A percentile compares a stretch with the other conserved stretches of the same genome.
Evolutionary conservation across 1,140 invertebrate species (phyloP).

Genomic region (Tetranychus cinnabarinus): DNA sequence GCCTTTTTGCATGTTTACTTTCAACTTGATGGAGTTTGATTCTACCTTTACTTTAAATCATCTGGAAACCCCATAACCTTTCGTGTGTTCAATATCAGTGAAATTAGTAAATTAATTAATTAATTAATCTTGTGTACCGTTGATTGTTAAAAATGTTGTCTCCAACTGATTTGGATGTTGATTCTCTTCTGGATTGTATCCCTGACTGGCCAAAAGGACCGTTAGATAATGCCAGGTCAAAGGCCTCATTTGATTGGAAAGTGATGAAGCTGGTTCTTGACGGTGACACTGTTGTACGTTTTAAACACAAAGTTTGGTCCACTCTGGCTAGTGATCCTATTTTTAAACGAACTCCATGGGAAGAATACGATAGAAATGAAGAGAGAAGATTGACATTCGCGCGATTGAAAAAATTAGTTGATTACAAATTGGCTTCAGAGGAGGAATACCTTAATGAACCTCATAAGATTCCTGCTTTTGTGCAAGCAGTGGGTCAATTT

Average conservation of each 20-base stretch:
- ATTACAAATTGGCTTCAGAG: slow-evolving; percentile 34
- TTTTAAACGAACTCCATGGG: slow-evolving; percentile 33
- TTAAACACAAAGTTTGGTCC: slow-evolving; percentile 51
- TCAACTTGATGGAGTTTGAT: too few relatives aligned
- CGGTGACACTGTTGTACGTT: slow-evolving; percentile 38
- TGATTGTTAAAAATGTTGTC: background rate
- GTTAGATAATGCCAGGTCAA: slow-evolving; percentile 40
- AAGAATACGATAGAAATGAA: slow-evolving; percentile 41
- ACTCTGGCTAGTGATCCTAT: slow-evolving; percentile 51
- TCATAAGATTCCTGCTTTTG: slow-evolving; percentile 19
- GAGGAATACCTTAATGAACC: slow-evolving; percentile 29
- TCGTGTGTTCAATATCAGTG: too few relatives aligned
- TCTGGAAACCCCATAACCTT: too few relatives aligned
- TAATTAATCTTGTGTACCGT: background rate
- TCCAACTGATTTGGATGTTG: background rate
- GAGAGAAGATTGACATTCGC: slow-evolving; percentile 32
- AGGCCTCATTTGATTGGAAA: slow-evolving; percentile 53
- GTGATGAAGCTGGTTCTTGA: slow-evolving; percentile 43
- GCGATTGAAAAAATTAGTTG: slow-evolving; percentile 33
- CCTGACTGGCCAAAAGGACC: slow-evolving; percentile 39
- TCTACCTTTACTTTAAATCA: too few relatives aligned
- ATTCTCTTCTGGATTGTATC: slow-evolving; percentile 9
- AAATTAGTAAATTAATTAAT: background rate
- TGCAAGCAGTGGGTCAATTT: slow-evolving; percentile 34
- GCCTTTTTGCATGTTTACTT: too few relatives aligned